Evolutionary conservation across 2,888 invertebrate genomes (phyloP).

Genomic region (Aromia moschata): DNA sequence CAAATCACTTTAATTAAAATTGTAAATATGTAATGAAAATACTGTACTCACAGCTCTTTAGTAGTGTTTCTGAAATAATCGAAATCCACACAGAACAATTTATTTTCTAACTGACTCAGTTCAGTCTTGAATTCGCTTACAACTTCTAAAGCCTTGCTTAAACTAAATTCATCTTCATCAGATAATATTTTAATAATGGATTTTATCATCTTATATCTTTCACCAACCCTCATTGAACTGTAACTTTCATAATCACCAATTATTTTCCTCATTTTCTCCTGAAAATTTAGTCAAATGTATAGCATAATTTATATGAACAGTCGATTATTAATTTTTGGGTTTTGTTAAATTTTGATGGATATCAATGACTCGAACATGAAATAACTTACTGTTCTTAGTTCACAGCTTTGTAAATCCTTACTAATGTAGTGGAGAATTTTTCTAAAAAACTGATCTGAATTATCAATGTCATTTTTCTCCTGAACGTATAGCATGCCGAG

Average conservation of each 20-base stretch:
- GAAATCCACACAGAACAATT: slow-evolving; percentile 36
- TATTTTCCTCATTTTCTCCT: slow-evolving; percentile 41
- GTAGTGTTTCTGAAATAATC: slow-evolving; percentile 23
- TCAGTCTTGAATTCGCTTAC: slow-evolving; percentile 36
- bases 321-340: no score
- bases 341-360: not conserved
- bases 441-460: slow-evolving; percentile 39
- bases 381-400: slow-evolving; percentile 39
- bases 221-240: slow-evolving; percentile 20
- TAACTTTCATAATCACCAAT: slow-evolving; percentile 33
- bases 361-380: not conserved
- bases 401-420: slow-evolving; percentile 39
- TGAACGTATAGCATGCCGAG: slow-evolving; percentile 37
- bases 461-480: slow-evolving; percentile 42
- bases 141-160: slow-evolving; percentile 34
- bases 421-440: slow-evolving; percentile 40
- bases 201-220: slow-evolving; percentile 36
- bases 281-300: slow-evolving; percentile 12
- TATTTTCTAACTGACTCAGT: slow-evolving; percentile 35
- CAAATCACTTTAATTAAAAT: no score
- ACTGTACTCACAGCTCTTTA: slow-evolving; percentile 36
- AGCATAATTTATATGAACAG: no score
- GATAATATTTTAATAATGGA: slow-evolving; percentile 35
- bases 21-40: not conserved
- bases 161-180: slow-evolving; percentile 26